Evolutionary conservation across 1,140 invertebrate species (phyloP).

Genomic region (Pteromalus puparum): DNA sequence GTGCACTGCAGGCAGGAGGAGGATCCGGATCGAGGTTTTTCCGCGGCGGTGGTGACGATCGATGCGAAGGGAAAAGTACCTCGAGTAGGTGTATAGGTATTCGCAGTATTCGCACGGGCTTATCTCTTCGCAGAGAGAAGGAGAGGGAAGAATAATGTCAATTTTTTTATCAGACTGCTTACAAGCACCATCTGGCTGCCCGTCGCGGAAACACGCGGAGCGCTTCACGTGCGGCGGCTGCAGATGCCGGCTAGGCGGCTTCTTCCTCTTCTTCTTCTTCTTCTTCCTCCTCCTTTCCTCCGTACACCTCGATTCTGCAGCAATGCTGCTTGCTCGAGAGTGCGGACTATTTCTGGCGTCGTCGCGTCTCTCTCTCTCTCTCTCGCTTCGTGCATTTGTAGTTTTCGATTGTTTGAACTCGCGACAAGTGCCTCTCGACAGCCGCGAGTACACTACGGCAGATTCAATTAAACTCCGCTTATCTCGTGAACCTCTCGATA

Average conservation of each 20-base stretch:
- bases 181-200: conserved; percentile 49
- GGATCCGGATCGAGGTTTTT: too few species aligned
- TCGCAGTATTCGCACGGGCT: not conserved
- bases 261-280: conserved; percentile 30
- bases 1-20: too few species aligned
- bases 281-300: not conserved
- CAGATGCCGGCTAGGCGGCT: conserved; percentile 19
- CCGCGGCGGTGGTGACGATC: not conserved
- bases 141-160: conserved; percentile 11
- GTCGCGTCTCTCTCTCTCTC: not conserved
- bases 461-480: not conserved
- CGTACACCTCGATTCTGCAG: not conserved
- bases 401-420: not conserved
- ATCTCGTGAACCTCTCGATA: not conserved
- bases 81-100: not conserved
- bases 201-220: conserved; percentile 35
- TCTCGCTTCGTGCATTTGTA: conserved; percentile 1
- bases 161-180: conserved; percentile 36
- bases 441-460: not conserved
- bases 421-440: not conserved
- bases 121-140: not conserved
- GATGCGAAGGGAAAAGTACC: not conserved
- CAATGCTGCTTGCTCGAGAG: not conserved
- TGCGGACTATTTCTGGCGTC: not conserved
- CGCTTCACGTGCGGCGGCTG: conserved; percentile 41